These are phyloP conservation scores for Neodiprion pinetum DNA, from an alignment of 1,140 invertebrate species.

Conservation along the genomic window DNA sequence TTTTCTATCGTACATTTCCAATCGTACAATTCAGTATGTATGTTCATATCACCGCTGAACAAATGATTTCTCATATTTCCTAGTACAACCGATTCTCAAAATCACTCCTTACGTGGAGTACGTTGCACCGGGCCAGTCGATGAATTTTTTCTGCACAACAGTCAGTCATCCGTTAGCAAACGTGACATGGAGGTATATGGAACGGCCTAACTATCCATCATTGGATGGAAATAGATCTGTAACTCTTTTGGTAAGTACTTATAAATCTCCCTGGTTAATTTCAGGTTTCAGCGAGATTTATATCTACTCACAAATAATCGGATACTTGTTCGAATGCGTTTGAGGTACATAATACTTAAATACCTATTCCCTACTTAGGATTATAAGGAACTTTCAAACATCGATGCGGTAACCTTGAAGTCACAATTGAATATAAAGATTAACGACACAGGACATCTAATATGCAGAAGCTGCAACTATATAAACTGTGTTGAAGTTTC, in stretches of 20 bases:
- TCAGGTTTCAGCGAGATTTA: too few relatives aligned
- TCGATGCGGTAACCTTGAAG: not conserved
- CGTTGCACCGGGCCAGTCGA: conserved; percentile 53
- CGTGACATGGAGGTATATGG: conserved; percentile 60
- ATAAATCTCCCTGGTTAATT: too few relatives aligned
- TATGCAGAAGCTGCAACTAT: conserved; percentile 42
- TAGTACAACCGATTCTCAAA: conserved; percentile 55
- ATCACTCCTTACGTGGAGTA: conserved; percentile 50
- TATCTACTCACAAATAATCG: not conserved
- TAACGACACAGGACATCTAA: conserved; percentile 39
- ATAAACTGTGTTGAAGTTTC: conserved; percentile 36
- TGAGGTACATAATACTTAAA: conserved; percentile 34
- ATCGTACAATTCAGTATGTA: not conserved
- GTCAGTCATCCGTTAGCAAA: conserved; percentile 58
- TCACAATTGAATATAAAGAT: conserved; percentile 30
- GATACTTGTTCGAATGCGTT: conserved; percentile 11
- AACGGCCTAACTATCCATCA: conserved; percentile 46
- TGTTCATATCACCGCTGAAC: not conserved
- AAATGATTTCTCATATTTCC: conserved; percentile 20
- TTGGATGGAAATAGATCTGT: conserved; percentile 20
- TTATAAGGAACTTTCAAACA: not conserved
- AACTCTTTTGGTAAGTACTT: too few relatives aligned
- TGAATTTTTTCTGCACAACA: conserved; percentile 55
- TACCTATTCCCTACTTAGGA: conserved; percentile 28
- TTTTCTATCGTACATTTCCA: too few relatives aligned